Base-by-base conservation (phyloP, 2,113 vertebrate species). In the Melanerpes aurifrons region DNA sequence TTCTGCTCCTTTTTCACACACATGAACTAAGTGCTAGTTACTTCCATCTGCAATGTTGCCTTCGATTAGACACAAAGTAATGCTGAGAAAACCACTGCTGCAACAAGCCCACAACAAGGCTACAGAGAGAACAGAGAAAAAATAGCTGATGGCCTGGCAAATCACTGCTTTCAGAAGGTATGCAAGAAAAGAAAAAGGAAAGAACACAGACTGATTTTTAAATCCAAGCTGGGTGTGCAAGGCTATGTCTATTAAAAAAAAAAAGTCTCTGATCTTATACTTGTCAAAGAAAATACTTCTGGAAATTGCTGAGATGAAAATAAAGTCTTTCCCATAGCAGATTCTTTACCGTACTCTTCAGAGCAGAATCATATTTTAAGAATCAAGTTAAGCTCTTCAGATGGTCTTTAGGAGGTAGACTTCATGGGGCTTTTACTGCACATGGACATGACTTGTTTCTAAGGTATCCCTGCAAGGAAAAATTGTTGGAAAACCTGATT, bases 1-100 rank as follows among this genome's bases (percentile, higher is more conserved):
- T 89, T 82, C 68, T 76, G 45, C 57, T 92, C 53, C 53, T 80
- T 94, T 74, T 93, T 90, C 85, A 93, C 82, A 92, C 63, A 59
- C 71, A 47, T 37, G 37, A 87, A 82, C 87, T 91, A 92, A 93
- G 82, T 82, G 64, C 45, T 73, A 80, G 81, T n/a, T 85, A 89
- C 73, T 87, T 96, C 75, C 78, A 93, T 71, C 79, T 82, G 79
- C 84, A 89, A 48, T 4, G n/a, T 28, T 94, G 86, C 31, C 63
- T 93, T 94, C 6, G 14, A 84, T 93, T 85, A 89, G 32, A 64
- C 53, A 29, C 26, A 29, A 59, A 69, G 22, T 15, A 87, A 85
- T 48, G 57, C 75, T 67, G 82, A 87, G 64, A 85, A 94, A 82
- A 77, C 48, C 53, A 68, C 66, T 64, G n/a, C 32, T 66, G 80